Evolutionary conservation across 2,888 invertebrate species (phyloP).

Genomic region (Barypeithes pellucidus): DNA sequence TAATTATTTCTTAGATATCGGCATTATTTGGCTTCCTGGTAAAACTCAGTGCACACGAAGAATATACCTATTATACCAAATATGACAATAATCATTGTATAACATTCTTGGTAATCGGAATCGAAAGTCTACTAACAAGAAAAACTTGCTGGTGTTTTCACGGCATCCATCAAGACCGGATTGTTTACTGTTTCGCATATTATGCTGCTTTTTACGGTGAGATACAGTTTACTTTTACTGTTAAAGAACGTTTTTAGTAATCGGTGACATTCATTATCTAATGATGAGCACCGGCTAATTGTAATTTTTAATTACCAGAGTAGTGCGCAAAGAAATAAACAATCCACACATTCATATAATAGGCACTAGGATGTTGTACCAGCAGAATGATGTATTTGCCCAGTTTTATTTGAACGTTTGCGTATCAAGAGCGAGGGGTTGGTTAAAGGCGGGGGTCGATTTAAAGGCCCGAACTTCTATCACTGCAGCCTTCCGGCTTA

Average conservation of each 20-base stretch:
- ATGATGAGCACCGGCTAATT: slow-evolving; percentile 12
- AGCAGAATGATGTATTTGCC: too few relatives aligned
- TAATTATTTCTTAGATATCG: too few relatives aligned
- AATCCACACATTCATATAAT: too few relatives aligned
- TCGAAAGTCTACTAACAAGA: slow-evolving; percentile 40
- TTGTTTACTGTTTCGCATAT: slow-evolving; percentile 45
- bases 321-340: too few relatives aligned
- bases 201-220: slow-evolving; percentile 41
- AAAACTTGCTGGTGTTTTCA: slow-evolving; percentile 14
- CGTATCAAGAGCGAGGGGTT: too few relatives aligned
- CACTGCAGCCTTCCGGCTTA: too few relatives aligned
- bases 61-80: slow-evolving; percentile 7
- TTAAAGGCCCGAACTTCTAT: too few relatives aligned
- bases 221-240: slow-evolving; percentile 54
- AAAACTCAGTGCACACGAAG: neutral
- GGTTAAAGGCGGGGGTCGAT: too few relatives aligned
- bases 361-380: too few relatives aligned
- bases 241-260: slow-evolving; percentile 45
- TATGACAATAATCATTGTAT: slow-evolving; percentile 1
- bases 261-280: slow-evolving; percentile 32
- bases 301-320: too few relatives aligned
- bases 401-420: too few relatives aligned
- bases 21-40: neutral
- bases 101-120: slow-evolving; percentile 25
- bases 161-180: slow-evolving; percentile 23